These are phyloP conservation scores for Apteryx mantelli DNA, from an alignment of 2,113 vertebrate species.

Conservation along the genomic window DNA sequence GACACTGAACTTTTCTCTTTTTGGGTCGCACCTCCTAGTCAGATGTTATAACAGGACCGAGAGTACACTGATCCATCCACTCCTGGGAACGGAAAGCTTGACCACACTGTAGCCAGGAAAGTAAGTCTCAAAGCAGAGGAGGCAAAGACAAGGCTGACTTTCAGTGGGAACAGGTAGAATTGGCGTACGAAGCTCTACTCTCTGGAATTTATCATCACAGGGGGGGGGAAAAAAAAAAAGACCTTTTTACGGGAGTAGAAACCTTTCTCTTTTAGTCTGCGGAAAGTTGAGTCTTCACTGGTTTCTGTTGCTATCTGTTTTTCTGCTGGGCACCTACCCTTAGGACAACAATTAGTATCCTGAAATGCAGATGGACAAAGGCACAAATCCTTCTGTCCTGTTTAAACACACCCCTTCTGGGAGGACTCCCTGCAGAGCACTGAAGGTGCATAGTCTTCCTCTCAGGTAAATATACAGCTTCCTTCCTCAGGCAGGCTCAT, in stretches of 20 bases:
- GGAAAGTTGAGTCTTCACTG: not conserved
- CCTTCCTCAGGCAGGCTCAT: not conserved
- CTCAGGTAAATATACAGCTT: not conserved
- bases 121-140: not conserved
- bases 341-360: not conserved
- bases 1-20: not conserved
- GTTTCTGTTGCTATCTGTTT: not conserved
- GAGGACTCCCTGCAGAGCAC: not conserved
- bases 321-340: not conserved
- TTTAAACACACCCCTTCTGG: not conserved
- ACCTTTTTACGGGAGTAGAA: not conserved
- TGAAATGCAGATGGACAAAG: not conserved
- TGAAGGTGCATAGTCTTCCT: not conserved
- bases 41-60: not conserved
- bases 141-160: not conserved
- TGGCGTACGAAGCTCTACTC: not conserved
- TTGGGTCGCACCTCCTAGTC: not conserved
- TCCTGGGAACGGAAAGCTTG: not conserved
- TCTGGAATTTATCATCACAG: not conserved
- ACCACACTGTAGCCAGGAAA: not conserved
- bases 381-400: not conserved
- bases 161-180: not conserved
- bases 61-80: not conserved
- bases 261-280: not conserved
- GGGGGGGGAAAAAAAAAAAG: not conserved